Evolutionary conservation across 2,888 invertebrate genomes (phyloP), one percentile per base, ranked within the genome.

Genomic region (Torymus tubicola): DNA sequence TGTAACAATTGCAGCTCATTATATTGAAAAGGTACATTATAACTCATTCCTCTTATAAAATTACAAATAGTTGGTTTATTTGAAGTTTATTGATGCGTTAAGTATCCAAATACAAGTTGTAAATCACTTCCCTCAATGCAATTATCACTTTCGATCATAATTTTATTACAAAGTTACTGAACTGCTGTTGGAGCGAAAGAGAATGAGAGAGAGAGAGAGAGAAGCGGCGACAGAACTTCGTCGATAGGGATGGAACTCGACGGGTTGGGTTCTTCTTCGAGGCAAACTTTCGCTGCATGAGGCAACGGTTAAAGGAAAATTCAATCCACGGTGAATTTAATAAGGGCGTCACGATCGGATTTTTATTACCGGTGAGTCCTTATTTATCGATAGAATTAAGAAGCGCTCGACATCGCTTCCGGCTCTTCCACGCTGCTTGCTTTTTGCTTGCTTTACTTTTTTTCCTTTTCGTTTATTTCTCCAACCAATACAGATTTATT

Each of bases 341-440:
- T 82, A 84, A 84, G 81, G 79, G 78, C 83, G 78, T 80, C 77
- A 75, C 82, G 81, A 83, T 83, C 81, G 82, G 76, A 83, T 84
- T 85, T 82, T 82, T 81, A 82, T 85, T 83, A 84, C 80, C 81
- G 81, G 75, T 57, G 82, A 77, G 80, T 78, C 82, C 84, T 86
- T 87, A 84, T 86, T 87, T 85, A 86, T 86, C 84, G 85, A 85
- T 85, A 83, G 82, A 85, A 86, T 86, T 85, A 85, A 87, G 81
- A 85, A 76, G 81, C 80, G 77, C 82, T 73, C 79, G 80, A 78
- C 80, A 80, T 80, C 73, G 80, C 75, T 83, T 83, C 83, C 82
- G 82, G 71, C 80, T 76, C 70, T 60, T 67, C 50, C 50, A 24
- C 58, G 60, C 67, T 55, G 65, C 67, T 77, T 80, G 53, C 75